These are phyloP conservation scores for Carposina sasakii DNA, from an alignment of 1,140 invertebrate species.

Conservation along the genomic window DNA sequence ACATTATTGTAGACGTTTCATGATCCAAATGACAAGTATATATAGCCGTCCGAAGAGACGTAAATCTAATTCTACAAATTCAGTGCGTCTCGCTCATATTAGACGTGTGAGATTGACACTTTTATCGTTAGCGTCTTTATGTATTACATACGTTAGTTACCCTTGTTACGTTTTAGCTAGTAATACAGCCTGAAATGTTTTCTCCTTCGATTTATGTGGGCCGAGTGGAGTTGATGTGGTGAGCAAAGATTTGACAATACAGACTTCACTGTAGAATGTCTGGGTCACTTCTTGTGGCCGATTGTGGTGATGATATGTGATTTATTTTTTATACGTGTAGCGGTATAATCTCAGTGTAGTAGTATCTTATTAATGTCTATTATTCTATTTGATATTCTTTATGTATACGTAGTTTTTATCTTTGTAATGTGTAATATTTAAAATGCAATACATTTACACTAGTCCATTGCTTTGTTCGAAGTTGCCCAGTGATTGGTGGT, in stretches of 20 bases:
- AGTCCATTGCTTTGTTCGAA: conserved; percentile 57
- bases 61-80: too few species aligned
- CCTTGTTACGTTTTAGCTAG: conserved; percentile 53
- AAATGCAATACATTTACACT: conserved; percentile 56
- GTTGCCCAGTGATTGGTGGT: conserved; percentile 42
- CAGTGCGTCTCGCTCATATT: too few species aligned
- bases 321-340: conserved; percentile 60
- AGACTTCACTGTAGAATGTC: conserved; percentile 5
- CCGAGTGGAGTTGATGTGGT: conserved; percentile 28
- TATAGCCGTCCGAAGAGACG: conserved; percentile 36
- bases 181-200: conserved; percentile 34
- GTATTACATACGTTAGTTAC: conserved; percentile 57
- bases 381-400: conserved; percentile 43
- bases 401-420: conserved; percentile 43
- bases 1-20: too few species aligned
- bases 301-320: conserved; percentile 50
- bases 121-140: too few species aligned
- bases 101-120: too few species aligned
- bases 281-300: conserved; percentile 19
- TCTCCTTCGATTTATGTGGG: conserved; percentile 23
- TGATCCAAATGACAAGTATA: too few species aligned
- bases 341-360: conserved; percentile 56
- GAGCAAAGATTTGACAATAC: background rate
- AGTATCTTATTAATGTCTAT: conserved; percentile 49
- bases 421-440: conserved; percentile 32